Evolutionary conservation across 2,797 vertebrate genomes (phyloP).

Genomic region (Neostethus bicornis): DNA sequence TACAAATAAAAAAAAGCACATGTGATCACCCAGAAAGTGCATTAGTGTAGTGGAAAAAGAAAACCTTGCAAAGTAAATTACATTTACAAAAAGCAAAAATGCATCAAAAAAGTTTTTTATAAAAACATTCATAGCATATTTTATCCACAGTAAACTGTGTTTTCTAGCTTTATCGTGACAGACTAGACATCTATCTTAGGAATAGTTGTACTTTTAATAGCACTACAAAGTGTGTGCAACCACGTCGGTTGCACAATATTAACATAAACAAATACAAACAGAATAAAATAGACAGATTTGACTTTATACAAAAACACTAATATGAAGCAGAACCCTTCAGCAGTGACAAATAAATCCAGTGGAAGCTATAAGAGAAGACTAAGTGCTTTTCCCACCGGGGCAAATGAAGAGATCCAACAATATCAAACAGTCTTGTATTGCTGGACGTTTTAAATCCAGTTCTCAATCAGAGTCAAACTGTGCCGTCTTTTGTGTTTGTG

Average conservation of each 20-base stretch:
- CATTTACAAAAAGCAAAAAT: constrained; percentile 48
- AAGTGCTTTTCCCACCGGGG: neutral
- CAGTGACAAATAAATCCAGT: neutral
- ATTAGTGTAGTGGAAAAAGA: constrained; percentile 90
- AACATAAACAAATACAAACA: constrained; percentile 53
- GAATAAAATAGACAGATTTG: constrained; percentile 4
- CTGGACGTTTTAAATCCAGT: neutral
- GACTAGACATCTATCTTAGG: constrained; percentile 62
- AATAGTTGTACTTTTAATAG: constrained; percentile 68
- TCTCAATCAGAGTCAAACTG: constrained; percentile 11
- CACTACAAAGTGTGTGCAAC: constrained; percentile 65
- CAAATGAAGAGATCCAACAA: neutral
- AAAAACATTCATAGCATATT: constrained; percentile 63
- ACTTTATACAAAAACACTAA: constrained; percentile 4
- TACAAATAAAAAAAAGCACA: constrained; percentile 36
- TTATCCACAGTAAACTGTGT: constrained; percentile 44
- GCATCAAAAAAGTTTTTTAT: constrained; percentile 2
- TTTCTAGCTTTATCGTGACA: constrained; percentile 77
- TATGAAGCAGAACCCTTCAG: constrained; percentile 14
- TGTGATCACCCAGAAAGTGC: constrained; percentile 65
- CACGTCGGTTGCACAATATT: constrained; percentile 34
- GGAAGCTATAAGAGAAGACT: neutral
- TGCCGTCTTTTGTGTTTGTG: constrained; percentile 3
- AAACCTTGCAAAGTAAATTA: constrained; percentile 52
- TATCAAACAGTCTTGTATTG: neutral